These are phyloP conservation scores for Odontocolon sp. DNA, from an alignment of 2,888 invertebrate species.

Conservation along the genomic window DNA sequence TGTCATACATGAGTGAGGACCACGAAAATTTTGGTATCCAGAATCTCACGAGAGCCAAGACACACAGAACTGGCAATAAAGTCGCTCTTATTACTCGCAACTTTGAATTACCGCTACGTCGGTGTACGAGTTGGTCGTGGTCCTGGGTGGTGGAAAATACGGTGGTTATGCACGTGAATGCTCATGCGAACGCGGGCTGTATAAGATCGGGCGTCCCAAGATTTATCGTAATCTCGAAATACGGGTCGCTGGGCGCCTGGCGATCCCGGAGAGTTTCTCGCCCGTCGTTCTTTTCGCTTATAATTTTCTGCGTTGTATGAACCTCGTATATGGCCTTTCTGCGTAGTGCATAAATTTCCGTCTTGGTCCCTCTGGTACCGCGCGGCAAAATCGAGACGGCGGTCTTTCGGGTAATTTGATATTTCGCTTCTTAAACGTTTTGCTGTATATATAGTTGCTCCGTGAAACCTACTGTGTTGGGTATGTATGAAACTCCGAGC, in stretches of 20 bases:
- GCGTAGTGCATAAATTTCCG: constrained; percentile 65
- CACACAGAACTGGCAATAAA: constrained; percentile 43
- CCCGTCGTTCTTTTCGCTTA: neutral
- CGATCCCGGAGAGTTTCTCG: neutral
- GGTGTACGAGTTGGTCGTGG: constrained; percentile 20
- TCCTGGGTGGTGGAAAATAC: neutral
- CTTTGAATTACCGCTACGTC: constrained; percentile 41
- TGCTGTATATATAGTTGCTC: neutral
- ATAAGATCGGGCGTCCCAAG: constrained; percentile 37
- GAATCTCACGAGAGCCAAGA: constrained; percentile 8
- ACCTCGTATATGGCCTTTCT: constrained; percentile 18
- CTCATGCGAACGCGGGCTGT: neutral
- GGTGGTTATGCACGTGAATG: neutral
- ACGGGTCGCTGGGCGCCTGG: constrained; percentile 31
- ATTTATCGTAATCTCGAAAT: constrained; percentile 59
- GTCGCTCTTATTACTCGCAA: constrained; percentile 47
- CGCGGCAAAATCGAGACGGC: constrained; percentile 2
- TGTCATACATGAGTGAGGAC: neutral
- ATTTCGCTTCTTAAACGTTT: constrained; percentile 59
- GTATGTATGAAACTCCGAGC: neutral
- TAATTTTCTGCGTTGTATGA: constrained; percentile 12
- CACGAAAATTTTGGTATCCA: neutral
- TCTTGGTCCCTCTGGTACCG: constrained; percentile 14
- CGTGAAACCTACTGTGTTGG: neutral
- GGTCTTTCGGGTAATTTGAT: constrained; percentile 63